phyloP scores from a whole-genome alignment of 2,888 invertebrate species.

The Eledona agricola region DNA sequence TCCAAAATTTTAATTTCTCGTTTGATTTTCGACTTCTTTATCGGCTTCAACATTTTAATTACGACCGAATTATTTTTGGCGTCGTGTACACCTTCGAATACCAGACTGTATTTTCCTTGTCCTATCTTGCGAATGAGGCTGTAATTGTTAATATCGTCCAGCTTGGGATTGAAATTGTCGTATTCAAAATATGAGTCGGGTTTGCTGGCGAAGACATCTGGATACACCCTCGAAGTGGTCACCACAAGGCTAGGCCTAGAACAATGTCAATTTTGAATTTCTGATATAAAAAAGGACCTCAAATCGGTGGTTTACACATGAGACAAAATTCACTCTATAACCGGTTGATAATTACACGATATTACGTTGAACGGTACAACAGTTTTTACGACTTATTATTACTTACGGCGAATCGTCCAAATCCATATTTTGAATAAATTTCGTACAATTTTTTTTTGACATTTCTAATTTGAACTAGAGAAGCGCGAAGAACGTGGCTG shows the following conservation, averaged over 20 bases:
- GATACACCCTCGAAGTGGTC: slow-evolving; percentile 56
- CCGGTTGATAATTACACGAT: too few relatives aligned
- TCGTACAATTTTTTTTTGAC: slow-evolving; percentile 19
- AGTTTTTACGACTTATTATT: too few relatives aligned
- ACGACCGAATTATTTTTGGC: slow-evolving; percentile 54
- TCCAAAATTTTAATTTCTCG: slow-evolving; percentile 61
- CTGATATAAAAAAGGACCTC: too few relatives aligned
- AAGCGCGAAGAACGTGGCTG: slow-evolving; percentile 4
- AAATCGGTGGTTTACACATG: too few relatives aligned
- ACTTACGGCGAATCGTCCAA: slow-evolving; percentile 24
- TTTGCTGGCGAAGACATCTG: slow-evolving; percentile 55
- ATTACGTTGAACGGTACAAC: too few relatives aligned
- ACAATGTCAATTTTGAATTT: slow-evolving; percentile 1
- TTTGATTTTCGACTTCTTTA: slow-evolving; percentile 59
- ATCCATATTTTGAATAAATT: slow-evolving; percentile 21
- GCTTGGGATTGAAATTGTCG: slow-evolving; percentile 54
- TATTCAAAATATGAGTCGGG: slow-evolving; percentile 58
- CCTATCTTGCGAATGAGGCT: slow-evolving; percentile 57
- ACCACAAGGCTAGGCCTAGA: slow-evolving; percentile 27
- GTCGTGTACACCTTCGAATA: slow-evolving; percentile 58
- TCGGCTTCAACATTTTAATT: slow-evolving; percentile 60
- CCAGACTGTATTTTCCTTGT: slow-evolving; percentile 61
- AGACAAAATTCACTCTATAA: too few relatives aligned
- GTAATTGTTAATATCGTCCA: slow-evolving; percentile 56
- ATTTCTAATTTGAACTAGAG: slow-evolving; percentile 22